phyloP scores from a whole-genome alignment of 2,113 vertebrate genomes.

The Atrichornis clamosus region DNA sequence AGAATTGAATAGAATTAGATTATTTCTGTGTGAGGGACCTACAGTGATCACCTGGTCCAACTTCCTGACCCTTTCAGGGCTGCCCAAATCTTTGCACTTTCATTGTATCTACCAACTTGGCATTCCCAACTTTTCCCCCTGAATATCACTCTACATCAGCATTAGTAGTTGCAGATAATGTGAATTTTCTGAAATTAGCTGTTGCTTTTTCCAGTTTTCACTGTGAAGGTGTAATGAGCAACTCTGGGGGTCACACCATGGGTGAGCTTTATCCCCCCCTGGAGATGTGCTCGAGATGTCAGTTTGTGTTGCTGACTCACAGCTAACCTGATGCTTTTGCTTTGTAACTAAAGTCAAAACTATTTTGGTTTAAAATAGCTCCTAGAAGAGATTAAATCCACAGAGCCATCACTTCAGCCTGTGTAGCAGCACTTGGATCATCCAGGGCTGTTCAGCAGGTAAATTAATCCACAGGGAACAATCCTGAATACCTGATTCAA shows the following conservation, averaged over 20 bases:
- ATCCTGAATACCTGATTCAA: neutral
- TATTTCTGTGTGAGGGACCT: neutral
- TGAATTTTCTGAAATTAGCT: neutral
- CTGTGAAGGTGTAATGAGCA: neutral
- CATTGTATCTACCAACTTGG: no score
- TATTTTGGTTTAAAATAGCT: neutral
- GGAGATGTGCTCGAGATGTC: rapidly evolving
- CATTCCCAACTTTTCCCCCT: rapidly evolving
- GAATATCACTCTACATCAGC: rapidly evolving
- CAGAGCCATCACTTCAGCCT: neutral
- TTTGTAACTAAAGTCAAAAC: neutral
- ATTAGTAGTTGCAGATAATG: neutral
- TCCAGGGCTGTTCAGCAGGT: neutral
- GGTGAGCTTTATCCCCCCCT: no score
- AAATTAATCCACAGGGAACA: slow-evolving; percentile 36
- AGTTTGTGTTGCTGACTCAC: neutral
- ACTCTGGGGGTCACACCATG: neutral
- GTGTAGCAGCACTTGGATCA: neutral
- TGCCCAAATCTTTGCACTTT: neutral
- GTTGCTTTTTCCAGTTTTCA: neutral
- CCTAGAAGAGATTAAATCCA: neutral
- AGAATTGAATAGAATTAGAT: neutral
- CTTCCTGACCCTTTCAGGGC: neutral
- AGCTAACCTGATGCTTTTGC: neutral
- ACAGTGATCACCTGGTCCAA: neutral